Evolutionary conservation across 2,797 vertebrate genomes (phyloP).

Genomic region (Perodicticus potto): DNA sequence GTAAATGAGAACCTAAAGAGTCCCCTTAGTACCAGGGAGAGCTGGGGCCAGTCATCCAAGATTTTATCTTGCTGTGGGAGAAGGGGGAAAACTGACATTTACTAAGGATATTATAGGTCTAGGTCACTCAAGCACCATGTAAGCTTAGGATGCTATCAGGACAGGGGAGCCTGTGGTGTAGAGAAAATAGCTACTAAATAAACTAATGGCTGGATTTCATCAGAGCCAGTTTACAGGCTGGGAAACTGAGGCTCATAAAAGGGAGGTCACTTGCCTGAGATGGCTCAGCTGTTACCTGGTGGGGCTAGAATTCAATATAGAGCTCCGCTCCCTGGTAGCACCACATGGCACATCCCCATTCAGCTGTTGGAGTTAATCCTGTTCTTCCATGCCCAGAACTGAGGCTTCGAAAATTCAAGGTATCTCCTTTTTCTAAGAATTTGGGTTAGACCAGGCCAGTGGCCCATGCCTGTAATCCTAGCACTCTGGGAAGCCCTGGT

Average conservation of each 20-base stretch:
- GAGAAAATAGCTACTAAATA: not conserved
- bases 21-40: not conserved
- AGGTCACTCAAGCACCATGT: too few relatives aligned
- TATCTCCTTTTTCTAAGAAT: not conserved
- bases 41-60: not conserved
- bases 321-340: not conserved
- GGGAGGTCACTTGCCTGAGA: not conserved
- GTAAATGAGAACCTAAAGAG: not conserved
- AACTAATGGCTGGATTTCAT: not conserved
- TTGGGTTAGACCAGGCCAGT: not conserved
- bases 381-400: not conserved
- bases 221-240: not conserved
- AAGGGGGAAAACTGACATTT: not conserved
- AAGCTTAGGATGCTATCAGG: too few relatives aligned
- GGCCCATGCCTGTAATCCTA: too few relatives aligned
- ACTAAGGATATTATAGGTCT: not conserved
- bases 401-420: not conserved
- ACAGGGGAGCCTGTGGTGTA: not conserved
- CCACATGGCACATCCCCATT: accelerated
- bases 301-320: not conserved
- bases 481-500: too few relatives aligned
- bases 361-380: not conserved
- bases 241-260: not conserved
- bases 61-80: not conserved
- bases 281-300: not conserved